These are phyloP conservation scores for Pheosia gnoma DNA, from an alignment of 2,888 invertebrate genomes.

Conservation along the genomic window DNA sequence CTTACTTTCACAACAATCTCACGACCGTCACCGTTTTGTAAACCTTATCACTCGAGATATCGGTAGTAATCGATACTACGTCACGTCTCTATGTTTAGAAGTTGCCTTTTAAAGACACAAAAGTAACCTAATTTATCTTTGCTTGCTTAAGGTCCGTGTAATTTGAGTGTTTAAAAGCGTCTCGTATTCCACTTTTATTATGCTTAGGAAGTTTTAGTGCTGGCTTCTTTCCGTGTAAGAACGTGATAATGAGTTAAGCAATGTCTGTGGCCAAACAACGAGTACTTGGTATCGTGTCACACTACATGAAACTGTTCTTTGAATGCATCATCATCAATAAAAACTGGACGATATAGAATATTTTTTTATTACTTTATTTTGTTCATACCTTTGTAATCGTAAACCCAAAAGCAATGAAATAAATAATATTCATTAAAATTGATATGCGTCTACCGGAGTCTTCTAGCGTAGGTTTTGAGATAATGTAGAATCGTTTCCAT, in stretches of 20 bases:
- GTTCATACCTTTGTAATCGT: neutral
- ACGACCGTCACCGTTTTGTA: constrained; percentile 33
- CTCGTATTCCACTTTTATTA: constrained; percentile 3
- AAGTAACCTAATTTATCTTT: constrained; percentile 16
- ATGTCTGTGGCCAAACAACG: neutral
- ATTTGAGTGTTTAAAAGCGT: constrained; percentile 1
- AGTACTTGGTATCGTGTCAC: neutral
- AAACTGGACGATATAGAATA: neutral
- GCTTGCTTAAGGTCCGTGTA: neutral
- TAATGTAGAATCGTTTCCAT: too few relatives aligned
- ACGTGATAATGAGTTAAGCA: constrained; percentile 5
- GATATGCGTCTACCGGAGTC: too few relatives aligned
- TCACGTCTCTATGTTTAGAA: constrained; percentile 23
- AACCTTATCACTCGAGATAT: constrained; percentile 20
- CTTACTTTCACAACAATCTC: constrained; percentile 38
- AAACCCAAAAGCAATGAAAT: neutral
- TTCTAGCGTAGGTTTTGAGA: too few relatives aligned
- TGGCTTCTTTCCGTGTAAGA: constrained; percentile 3
- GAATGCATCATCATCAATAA: neutral
- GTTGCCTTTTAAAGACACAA: constrained; percentile 6
- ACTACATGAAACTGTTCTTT: neutral
- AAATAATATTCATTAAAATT: neutral
- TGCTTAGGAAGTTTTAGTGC: neutral
- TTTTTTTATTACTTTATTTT: neutral
- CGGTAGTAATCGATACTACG: constrained; percentile 16